Evolutionary conservation across 2,113 vertebrate species (phyloP).

Genomic region (Phaethon lepturus): DNA sequence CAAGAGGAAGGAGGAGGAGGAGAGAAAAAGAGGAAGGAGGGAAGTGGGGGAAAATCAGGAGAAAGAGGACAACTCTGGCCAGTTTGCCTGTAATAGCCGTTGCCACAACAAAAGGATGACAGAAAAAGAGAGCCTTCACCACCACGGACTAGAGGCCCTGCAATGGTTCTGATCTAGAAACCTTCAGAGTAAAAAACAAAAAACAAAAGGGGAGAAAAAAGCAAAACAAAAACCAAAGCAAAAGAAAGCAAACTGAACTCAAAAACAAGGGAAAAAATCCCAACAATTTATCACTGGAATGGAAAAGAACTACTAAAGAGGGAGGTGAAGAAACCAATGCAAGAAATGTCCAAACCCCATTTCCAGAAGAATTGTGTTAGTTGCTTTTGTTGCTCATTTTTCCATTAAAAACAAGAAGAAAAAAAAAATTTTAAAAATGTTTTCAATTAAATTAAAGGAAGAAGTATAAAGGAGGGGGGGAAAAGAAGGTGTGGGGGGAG

Average conservation of each 20-base stretch:
- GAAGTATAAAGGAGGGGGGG: conserved; percentile 66
- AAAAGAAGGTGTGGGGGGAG: conserved; percentile 58
- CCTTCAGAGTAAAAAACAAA: conserved; percentile 66
- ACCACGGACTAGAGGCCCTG: conserved; percentile 70
- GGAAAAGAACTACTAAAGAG: background rate
- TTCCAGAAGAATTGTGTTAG: conserved; percentile 64
- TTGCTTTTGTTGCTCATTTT: conserved; percentile 56
- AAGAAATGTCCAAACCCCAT: conserved; percentile 61
- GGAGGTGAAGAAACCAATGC: conserved; percentile 11
- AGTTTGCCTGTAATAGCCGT: conserved; percentile 84
- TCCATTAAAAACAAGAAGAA: background rate
- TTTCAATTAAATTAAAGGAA: conserved; percentile 79
- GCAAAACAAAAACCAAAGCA: conserved; percentile 37
- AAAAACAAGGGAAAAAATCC: background rate
- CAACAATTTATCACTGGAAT: background rate
- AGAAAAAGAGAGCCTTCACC: conserved; percentile 64
- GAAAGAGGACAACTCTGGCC: conserved; percentile 83
- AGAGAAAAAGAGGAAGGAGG: conserved; percentile 12
- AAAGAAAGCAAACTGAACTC: background rate
- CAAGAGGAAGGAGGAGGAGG: background rate
- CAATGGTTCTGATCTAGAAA: conserved; percentile 71
- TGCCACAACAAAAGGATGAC: conserved; percentile 78
- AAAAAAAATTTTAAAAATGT: background rate
- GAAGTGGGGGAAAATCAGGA: conserved; percentile 42
- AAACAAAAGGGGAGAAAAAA: background rate